Conservation (phyloP, 2,797 vertebrate species). For the Trematomus bernacchii region DNA sequence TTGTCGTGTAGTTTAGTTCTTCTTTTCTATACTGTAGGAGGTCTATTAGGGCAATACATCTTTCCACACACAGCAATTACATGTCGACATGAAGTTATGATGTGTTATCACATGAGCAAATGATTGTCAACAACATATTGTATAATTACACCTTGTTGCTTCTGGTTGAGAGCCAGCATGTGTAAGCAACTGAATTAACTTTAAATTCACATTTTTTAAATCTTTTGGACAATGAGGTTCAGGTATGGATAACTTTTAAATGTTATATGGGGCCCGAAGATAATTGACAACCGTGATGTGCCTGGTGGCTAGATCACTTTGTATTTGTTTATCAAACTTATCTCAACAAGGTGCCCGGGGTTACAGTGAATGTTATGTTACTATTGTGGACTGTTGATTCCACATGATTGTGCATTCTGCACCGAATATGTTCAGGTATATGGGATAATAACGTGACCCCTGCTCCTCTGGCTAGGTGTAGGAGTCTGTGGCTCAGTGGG, state of each 20-base stretch:
- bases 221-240: background rate
- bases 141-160: background rate
- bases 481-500: too few species aligned
- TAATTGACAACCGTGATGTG: background rate
- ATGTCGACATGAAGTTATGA: conserved; percentile 3
- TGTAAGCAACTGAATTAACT: background rate
- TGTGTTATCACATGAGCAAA: conserved; percentile 7
- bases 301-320: background rate
- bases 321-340: conserved; percentile 1
- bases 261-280: background rate
- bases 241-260: background rate
- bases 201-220: background rate
- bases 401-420: conserved; percentile 32
- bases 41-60: background rate
- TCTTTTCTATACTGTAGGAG: background rate
- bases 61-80: background rate
- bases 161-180: conserved; percentile 6
- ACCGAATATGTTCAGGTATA: conserved; percentile 18
- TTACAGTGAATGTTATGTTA: conserved; percentile 7
- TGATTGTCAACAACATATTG: background rate
- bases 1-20: background rate
- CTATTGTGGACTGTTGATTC: background rate
- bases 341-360: background rate
- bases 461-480: conserved; percentile 1
- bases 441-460: conserved; percentile 23